Evolutionary conservation across 2,888 invertebrate species (phyloP).

Genomic region (Drosophila cognata): DNA sequence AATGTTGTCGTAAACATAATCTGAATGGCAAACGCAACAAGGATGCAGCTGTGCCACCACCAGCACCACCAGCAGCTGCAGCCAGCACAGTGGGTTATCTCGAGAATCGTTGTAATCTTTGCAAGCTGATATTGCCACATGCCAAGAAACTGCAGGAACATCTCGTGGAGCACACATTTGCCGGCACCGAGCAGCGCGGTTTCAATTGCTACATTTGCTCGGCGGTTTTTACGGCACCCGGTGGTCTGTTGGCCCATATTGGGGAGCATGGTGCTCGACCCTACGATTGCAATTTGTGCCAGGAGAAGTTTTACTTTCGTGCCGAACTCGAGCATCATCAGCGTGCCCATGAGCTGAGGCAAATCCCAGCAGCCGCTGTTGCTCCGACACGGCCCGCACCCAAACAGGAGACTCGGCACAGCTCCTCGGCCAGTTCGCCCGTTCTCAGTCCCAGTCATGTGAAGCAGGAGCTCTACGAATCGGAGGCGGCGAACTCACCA

Average conservation of each 20-base stretch:
- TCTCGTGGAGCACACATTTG: conserved; percentile 96
- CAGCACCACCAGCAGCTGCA: conserved; percentile 49
- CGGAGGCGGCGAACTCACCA: conserved; percentile 50
- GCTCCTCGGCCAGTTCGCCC: conserved; percentile 42
- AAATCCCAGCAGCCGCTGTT: conserved; percentile 19
- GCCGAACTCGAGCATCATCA: conserved; percentile 96
- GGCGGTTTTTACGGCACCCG: conserved; percentile 93
- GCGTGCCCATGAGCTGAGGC: conserved; percentile 86
- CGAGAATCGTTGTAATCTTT: conserved; percentile 89
- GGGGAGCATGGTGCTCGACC: conserved; percentile 93
- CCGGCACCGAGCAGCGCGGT: conserved; percentile 90
- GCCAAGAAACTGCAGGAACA: conserved; percentile 94
- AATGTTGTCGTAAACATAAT: conserved; percentile 88
- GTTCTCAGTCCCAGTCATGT: conserved; percentile 45
- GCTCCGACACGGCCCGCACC: neutral
- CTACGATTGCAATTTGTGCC: conserved; percentile 94
- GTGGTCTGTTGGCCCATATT: conserved; percentile 93
- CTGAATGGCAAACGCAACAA: conserved; percentile 74
- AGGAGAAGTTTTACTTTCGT: conserved; percentile 94
- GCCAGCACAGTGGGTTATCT: conserved; percentile 77
- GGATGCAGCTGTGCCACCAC: conserved; percentile 6
- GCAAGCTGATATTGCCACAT: conserved; percentile 91
- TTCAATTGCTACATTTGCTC: conserved; percentile 96
- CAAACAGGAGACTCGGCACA: conserved; percentile 35
- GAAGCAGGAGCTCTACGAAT: conserved; percentile 68